These are phyloP conservation scores for Mus caroli DNA, from an alignment of 2,797 vertebrate species.

Conservation along the genomic window DNA sequence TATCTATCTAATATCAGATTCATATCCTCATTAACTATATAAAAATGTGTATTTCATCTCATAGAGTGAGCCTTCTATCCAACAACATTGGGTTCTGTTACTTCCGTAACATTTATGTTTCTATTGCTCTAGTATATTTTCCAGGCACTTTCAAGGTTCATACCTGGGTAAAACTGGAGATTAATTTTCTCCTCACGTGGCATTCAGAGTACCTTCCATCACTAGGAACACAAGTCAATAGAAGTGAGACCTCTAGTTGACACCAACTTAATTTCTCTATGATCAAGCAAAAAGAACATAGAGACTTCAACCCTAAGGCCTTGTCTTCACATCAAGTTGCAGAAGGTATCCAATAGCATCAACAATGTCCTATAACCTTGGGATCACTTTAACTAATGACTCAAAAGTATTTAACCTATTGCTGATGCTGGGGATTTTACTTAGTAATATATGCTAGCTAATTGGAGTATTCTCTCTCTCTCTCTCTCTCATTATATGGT, in stretches of 20 bases:
- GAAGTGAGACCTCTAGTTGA: not conserved
- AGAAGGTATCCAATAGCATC: too few species aligned
- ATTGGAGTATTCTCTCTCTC: not conserved
- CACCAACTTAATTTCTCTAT: too few species aligned
- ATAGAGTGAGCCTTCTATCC: not conserved
- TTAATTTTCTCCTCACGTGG: not conserved
- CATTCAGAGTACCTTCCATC: not conserved
- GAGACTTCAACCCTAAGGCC: not conserved
- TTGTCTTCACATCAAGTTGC: not conserved
- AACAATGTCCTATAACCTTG: not conserved
- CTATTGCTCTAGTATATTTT: not conserved
- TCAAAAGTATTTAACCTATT: not conserved
- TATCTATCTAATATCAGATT: not conserved
- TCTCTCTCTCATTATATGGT: too few species aligned
- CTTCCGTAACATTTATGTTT: not conserved
- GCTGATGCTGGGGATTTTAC: not conserved
- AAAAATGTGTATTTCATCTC: not conserved
- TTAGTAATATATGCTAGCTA: not conserved
- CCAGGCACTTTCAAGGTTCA: not conserved
- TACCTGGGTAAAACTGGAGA: not conserved
- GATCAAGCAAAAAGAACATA: not conserved
- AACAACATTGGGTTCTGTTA: not conserved
- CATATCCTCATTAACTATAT: not conserved
- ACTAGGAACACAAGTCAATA: not conserved
- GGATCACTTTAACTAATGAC: not conserved